phyloP scores from a whole-genome alignment of 1,140 invertebrate species.

The Goniozus legneri region DNA sequence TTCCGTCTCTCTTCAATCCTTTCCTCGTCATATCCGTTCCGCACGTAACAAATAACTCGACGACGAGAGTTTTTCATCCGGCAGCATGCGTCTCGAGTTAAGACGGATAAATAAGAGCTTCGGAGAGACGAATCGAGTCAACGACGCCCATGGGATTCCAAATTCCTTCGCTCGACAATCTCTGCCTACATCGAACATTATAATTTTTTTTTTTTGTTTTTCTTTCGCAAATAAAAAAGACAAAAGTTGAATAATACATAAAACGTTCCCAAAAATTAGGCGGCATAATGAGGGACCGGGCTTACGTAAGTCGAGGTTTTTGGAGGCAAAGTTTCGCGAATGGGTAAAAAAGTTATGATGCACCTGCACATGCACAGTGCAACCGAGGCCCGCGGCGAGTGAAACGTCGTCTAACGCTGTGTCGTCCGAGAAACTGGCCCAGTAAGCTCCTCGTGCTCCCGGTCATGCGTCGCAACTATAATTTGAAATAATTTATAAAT shows the following conservation, averaged over 20 bases:
- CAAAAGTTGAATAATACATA: no score
- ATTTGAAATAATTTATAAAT: conserved; percentile 56
- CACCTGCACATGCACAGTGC: no score
- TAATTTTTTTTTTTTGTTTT: no score
- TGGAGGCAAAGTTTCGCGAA: no score
- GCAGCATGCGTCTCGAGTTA: conserved; percentile 6
- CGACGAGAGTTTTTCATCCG: background rate
- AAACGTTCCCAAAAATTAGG: no score
- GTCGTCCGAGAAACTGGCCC: conserved; percentile 13
- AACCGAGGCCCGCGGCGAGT: no score
- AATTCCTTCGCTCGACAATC: conserved; percentile 21
- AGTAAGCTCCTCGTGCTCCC: no score
- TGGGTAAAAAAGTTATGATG: no score
- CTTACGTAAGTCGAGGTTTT: no score
- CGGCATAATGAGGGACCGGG: no score
- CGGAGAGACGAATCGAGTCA: conserved; percentile 10
- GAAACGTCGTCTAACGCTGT: no score
- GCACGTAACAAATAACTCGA: background rate
- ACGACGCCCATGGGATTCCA: conserved; percentile 27
- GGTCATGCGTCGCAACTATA: conserved; percentile 50
- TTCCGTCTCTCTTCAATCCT: conserved; percentile 13
- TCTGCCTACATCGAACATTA: background rate
- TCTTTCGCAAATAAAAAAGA: no score
- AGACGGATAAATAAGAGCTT: conserved; percentile 1
- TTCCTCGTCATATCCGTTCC: conserved; percentile 18